These are phyloP conservation scores for Pseudotriccus pelzelni DNA, from an alignment of 2,797 vertebrate species.

Conservation along the genomic window DNA sequence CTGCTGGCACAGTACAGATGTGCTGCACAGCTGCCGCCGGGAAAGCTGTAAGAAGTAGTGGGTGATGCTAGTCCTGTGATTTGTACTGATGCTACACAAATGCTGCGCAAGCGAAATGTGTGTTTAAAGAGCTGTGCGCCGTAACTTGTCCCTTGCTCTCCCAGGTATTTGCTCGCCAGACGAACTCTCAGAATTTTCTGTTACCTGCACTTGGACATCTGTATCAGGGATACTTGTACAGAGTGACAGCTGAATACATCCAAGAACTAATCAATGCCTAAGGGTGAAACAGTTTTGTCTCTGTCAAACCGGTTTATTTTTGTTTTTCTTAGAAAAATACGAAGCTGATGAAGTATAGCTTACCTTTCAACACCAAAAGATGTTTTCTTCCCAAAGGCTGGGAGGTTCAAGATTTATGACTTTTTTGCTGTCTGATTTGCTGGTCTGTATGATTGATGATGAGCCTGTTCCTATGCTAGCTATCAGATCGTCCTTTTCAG, in stretches of 20 bases:
- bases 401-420: constrained; percentile 21
- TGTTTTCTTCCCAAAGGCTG: constrained; percentile 9
- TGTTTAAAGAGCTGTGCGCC: neutral
- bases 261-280: neutral
- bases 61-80: neutral
- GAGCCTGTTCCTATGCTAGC: neutral
- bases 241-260: neutral
- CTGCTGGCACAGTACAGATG: neutral
- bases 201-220: neutral
- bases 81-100: neutral
- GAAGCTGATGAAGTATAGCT: constrained; percentile 1
- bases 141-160: neutral
- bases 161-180: neutral
- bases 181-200: neutral
- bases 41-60: neutral
- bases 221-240: neutral
- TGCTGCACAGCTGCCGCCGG: accelerated
- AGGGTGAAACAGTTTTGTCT: constrained; percentile 9
- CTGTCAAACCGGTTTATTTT: constrained; percentile 26
- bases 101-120: neutral
- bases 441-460: constrained; percentile 15
- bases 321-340: constrained; percentile 22
- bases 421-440: constrained; percentile 24
- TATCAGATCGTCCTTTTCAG: constrained; percentile 15
- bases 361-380: constrained; percentile 2